A percentile compares a stretch with the other conserved stretches of the same genome.
Evolutionary conservation across 1,140 invertebrate genomes (phyloP).

Genomic region (Anoplolepis gracilipes): DNA sequence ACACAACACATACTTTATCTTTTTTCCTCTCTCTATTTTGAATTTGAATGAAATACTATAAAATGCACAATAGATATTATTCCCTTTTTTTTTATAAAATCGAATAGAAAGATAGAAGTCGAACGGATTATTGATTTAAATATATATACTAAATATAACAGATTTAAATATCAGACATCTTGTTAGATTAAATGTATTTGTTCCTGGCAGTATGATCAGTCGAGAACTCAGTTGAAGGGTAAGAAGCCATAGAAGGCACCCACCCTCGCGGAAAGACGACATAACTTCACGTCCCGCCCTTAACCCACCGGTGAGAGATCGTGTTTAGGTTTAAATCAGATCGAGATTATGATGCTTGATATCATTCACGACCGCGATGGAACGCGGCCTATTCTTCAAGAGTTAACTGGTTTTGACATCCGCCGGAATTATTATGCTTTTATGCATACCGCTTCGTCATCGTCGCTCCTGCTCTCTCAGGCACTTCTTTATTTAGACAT

Average conservation of each 20-base stretch:
- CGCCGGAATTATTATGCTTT: slow-evolving; percentile 58
- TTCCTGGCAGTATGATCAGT: neutral
- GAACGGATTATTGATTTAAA: slow-evolving; percentile 43
- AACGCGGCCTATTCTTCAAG: slow-evolving; percentile 63
- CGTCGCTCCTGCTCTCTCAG: slow-evolving; percentile 10
- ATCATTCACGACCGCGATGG: slow-evolving; percentile 66
- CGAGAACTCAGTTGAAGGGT: slow-evolving; percentile 45
- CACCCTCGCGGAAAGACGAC: slow-evolving; percentile 61
- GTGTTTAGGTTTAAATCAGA: slow-evolving; percentile 70
- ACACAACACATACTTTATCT: slow-evolving; percentile 74
- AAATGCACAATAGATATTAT: slow-evolving; percentile 9
- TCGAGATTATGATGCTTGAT: slow-evolving; percentile 75
- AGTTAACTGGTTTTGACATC: slow-evolving; percentile 71
- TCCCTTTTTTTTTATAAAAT: slow-evolving; percentile 63
- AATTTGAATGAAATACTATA: slow-evolving; percentile 69
- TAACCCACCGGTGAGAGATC: slow-evolving; percentile 56
- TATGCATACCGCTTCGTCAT: slow-evolving; percentile 59
- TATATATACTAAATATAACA: too few species aligned
- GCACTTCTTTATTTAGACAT: neutral
- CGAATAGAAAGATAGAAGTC: slow-evolving; percentile 29
- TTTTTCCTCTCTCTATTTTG: slow-evolving; percentile 35
- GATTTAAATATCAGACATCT: too few species aligned
- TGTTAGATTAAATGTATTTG: slow-evolving; percentile 42
- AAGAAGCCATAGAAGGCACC: slow-evolving; percentile 67
- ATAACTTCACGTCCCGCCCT: slow-evolving; percentile 78